phyloP scores from a whole-genome alignment of 2,888 invertebrate species.

The Rhimphoctona megacephalus region DNA sequence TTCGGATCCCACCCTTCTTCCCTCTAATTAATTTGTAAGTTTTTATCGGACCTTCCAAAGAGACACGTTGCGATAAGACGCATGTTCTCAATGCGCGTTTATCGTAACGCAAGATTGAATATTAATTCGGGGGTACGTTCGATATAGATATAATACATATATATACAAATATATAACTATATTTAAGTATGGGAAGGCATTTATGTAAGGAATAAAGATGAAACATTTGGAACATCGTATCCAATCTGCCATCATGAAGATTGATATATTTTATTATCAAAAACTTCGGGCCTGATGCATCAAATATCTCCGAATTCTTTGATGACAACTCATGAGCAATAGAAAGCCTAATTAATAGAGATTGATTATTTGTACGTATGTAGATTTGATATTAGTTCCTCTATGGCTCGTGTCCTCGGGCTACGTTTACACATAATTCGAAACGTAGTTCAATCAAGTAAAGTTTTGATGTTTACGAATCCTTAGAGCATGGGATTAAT shows the following conservation, averaged over 20 bases:
- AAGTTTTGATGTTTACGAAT: not conserved
- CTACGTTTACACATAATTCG: not conserved
- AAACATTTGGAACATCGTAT: slow-evolving; percentile 28
- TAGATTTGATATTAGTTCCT: not conserved
- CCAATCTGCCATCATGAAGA: slow-evolving; percentile 20
- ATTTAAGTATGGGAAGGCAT: not conserved
- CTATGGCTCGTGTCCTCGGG: not conserved
- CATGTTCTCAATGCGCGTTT: slow-evolving; percentile 77
- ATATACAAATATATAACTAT: not conserved
- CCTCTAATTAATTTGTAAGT: slow-evolving; percentile 80
- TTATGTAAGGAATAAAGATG: slow-evolving; percentile 10
- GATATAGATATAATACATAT: not conserved
- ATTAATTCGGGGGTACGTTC: slow-evolving; percentile 71
- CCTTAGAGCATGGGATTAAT: not conserved
- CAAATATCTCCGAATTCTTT: slow-evolving; percentile 32
- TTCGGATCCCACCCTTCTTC: slow-evolving; percentile 28
- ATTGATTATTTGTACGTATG: not conserved
- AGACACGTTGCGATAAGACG: slow-evolving; percentile 76
- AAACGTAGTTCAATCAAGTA: not conserved
- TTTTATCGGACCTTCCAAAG: slow-evolving; percentile 74
- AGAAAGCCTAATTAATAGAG: slow-evolving; percentile 7
- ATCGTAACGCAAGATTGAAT: slow-evolving; percentile 76
- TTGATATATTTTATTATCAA: slow-evolving; percentile 27
- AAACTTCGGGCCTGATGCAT: not conserved
- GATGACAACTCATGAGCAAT: slow-evolving; percentile 33